Evolutionary conservation across 2,888 invertebrate genomes (phyloP).

Genomic region (Schizotus pectinicornis): DNA sequence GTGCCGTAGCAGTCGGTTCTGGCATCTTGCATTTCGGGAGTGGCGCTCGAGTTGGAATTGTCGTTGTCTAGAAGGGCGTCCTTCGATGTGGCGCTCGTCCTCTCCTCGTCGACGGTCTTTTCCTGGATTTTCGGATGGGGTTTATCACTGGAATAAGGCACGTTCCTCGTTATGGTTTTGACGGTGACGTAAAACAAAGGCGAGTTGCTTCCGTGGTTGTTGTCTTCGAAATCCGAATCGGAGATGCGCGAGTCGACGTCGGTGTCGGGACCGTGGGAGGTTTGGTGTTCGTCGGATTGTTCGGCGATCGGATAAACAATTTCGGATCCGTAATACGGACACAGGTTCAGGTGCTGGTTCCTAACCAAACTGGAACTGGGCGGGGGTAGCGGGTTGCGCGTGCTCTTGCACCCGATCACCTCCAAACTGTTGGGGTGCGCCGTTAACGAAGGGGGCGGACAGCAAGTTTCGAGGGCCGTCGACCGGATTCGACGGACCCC

Average conservation of each 20-base stretch:
- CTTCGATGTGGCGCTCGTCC: slow-evolving; percentile 73
- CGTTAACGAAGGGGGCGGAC: slow-evolving; percentile 74
- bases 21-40: slow-evolving; percentile 63
- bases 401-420: slow-evolving; percentile 69
- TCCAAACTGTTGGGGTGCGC: slow-evolving; percentile 83
- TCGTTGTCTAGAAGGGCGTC: slow-evolving; percentile 70
- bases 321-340: slow-evolving; percentile 70
- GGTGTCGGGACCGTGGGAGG: slow-evolving; percentile 67
- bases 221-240: slow-evolving; percentile 70
- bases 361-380: slow-evolving; percentile 73
- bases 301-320: slow-evolving; percentile 86
- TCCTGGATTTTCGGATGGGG: slow-evolving; percentile 34
- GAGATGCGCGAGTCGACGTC: slow-evolving; percentile 67
- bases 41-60: slow-evolving; percentile 67
- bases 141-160: slow-evolving; percentile 43
- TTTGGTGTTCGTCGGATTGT: slow-evolving; percentile 80
- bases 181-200: slow-evolving; percentile 63
- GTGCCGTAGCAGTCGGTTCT: slow-evolving; percentile 51
- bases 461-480: slow-evolving; percentile 73
- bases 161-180: slow-evolving; percentile 42
- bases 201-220: slow-evolving; percentile 71
- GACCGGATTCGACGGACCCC: slow-evolving; percentile 73
- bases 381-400: slow-evolving; percentile 72
- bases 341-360: slow-evolving; percentile 73
- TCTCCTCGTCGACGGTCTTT: slow-evolving; percentile 70